These are phyloP conservation scores for Zalophus californianus DNA, from an alignment of 2,797 vertebrate species.

Conservation along the genomic window DNA sequence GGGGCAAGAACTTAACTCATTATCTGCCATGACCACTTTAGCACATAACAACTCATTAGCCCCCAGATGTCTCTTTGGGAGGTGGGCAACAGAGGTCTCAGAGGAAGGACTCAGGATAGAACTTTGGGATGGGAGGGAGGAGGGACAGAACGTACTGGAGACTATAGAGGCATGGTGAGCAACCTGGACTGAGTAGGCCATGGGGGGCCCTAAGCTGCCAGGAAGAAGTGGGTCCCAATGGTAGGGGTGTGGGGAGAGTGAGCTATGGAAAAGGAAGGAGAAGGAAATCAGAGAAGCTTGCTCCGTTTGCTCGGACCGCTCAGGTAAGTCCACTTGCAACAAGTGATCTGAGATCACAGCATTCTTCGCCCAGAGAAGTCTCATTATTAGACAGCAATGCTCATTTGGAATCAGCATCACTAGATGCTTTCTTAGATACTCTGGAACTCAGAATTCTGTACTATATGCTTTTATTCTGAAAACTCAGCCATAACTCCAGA, in stretches of 20 bases:
- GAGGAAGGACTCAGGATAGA: neutral
- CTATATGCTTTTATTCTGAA: conserved; percentile 49
- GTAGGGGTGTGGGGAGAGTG: neutral
- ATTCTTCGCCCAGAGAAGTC: conserved; percentile 7
- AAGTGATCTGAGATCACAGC: conserved; percentile 23
- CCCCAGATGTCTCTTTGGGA: conserved; percentile 22
- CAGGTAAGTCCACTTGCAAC: conserved; percentile 34
- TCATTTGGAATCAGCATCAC: conserved; percentile 12
- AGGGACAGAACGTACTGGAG: conserved; percentile 5
- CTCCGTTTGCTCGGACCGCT: neutral
- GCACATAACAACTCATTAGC: neutral
- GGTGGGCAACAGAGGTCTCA: neutral
- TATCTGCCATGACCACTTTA: neutral
- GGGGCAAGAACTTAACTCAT: neutral
- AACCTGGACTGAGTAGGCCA: neutral
- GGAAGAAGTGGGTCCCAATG: neutral
- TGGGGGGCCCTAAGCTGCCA: neutral
- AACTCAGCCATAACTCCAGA: conserved; percentile 10
- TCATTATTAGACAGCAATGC: neutral
- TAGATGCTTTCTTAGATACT: conserved; percentile 44
- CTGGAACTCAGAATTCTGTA: conserved; percentile 31
- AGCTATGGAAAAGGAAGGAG: neutral
- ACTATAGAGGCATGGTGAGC: neutral
- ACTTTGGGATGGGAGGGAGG: neutral
- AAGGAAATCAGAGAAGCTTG: neutral